Evolutionary conservation across 2,113 vertebrate species (phyloP), one percentile per base, ranked within the genome.

Genomic region (Xenotilapia flavipinnis): DNA sequence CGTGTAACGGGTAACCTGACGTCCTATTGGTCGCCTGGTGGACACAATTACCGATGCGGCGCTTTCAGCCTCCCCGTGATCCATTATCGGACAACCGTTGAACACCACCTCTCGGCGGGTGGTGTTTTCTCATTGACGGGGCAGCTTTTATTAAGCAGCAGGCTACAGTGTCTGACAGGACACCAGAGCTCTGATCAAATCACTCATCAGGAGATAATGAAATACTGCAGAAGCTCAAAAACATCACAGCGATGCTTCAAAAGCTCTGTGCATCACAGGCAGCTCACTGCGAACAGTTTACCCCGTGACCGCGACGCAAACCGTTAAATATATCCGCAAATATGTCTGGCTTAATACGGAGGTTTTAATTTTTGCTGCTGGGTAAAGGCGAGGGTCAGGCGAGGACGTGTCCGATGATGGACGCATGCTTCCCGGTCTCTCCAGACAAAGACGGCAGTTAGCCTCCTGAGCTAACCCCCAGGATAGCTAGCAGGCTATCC

Each of bases 371-470:
- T 70, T 4, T 12, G 6, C 10, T 31, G 9, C 5, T 45, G 6
- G 45, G 26, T 21, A n/a, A 45, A 19, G 6, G 8, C 42, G 42
- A n/a, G 8, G 89, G 91, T 93, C 85, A 92, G 79, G 45, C 84
- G 77, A 90, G 85, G 89, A 94, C 84, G 86, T 92, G 94, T 94
- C 93, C 94, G 94, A 94, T 82, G 31, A 94, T 94, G 79, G 91
- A 90, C 45, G 55, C 87, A 86, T 14, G 93, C 90, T 89, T 73
- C 85, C 89, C 90, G 77, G 89, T 94, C 88, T 92, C 90, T 81
- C 40, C 92, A 95, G 94, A 96, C 95, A 96, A 96, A 96, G 95
- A 86, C 89, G 62, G 77, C 81, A 90, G 91, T 89, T 96, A 96
- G 92, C 94, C 82, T 58, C 86, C 83, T 89, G 91, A 89, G 95